Evolutionary conservation across 2,888 invertebrate species (phyloP), one percentile per base, ranked within the genome.

Genomic region (Antheraea assamensis): DNA sequence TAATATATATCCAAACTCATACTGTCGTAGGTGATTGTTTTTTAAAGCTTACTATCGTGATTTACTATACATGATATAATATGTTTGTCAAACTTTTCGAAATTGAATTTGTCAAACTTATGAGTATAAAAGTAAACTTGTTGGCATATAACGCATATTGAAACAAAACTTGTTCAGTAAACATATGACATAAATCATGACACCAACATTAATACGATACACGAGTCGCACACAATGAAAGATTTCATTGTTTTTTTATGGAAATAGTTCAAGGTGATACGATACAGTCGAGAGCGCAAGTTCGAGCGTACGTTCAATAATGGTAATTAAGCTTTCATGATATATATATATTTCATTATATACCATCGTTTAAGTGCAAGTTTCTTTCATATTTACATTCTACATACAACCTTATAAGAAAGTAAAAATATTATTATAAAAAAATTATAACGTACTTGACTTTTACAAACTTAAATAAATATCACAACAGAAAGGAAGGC

Each of bases 211-310:
- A 24, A 35, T 35, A 70, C 27, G 49, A 24, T 30, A 58, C 47
- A 68, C 68, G 15, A 68, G 21, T 35, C 82, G 80, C 81, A 81
- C 78, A 83, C 81, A 73, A 77, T 78, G 79, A 78, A 78, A 80
- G 75, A 79, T 80, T 79, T 80, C 78, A 81, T 42, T 42, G 42
- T 81, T 76, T 71, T 52, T 78, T 79, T 80, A 73, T 70, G 74
- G 81, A 88, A 85, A 82, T 85, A 78, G 88, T 82, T 79, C 89
- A 88, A 89, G 89, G 89, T 74, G 73, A 31, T 4, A 31, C 19
- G 58, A 82, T 73, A 74, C 76, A 73, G 74, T 79, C 73, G 80
- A 76, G 73, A 76, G 49, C 52, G 52, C 78, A 83, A 84, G 83
- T 85, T 82, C 79, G 77, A 78, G 78, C 75, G 77, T 78, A 79